Conservation (phyloP, 2,113 vertebrate genomes). For the Rhynchopsitta pachyrhyncha region DNA sequence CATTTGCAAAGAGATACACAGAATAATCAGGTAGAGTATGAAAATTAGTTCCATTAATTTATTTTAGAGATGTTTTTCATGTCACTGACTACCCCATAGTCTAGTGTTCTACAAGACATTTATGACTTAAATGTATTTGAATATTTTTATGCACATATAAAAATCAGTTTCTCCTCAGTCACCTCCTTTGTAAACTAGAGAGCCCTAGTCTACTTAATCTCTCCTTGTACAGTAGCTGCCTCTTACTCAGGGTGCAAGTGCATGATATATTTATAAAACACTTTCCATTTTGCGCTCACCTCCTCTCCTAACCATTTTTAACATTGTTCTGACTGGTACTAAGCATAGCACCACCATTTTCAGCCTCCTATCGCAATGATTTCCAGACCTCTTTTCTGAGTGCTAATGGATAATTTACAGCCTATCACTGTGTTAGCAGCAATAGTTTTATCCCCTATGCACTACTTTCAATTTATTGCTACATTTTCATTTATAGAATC, state of each 20-base stretch:
- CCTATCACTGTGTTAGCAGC: neutral
- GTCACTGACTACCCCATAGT: neutral
- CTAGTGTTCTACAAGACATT: neutral
- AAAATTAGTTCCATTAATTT: neutral
- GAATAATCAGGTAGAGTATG: neutral
- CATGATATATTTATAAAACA: neutral
- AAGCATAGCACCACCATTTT: neutral
- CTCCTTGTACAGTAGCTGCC: neutral
- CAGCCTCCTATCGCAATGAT: neutral
- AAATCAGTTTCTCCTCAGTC: neutral
- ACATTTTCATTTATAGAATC: conserved; percentile 1
- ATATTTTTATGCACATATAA: neutral
- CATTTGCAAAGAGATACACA: neutral
- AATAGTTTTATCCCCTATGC: neutral
- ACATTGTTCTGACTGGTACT: neutral
- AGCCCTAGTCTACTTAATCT: neutral
- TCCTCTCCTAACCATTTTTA: neutral
- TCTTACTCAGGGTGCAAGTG: neutral
- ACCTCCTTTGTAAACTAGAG: neutral
- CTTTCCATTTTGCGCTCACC: neutral
- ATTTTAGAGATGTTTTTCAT: neutral
- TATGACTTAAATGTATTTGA: neutral
- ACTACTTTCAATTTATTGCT: conserved; percentile 30
- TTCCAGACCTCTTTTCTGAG: neutral
- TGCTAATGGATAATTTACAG: conserved; percentile 43